Evolutionary conservation across 2,888 invertebrate species (phyloP), one percentile per base, ranked within the genome.

Genomic region (Synanthedon myopaeformis): DNA sequence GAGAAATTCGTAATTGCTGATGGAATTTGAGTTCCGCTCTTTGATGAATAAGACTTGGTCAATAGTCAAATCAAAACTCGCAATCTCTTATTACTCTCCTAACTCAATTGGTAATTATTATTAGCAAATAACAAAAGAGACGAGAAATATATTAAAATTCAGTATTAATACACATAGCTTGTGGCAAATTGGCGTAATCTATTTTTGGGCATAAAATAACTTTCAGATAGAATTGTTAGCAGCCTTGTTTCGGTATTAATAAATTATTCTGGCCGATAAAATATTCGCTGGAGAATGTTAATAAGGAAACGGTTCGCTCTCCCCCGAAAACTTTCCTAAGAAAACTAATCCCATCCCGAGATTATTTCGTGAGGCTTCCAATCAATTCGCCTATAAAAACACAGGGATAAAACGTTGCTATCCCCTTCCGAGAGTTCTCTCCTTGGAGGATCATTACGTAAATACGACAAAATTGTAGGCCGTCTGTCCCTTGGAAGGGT

Each of bases 371-470:
- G 66, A 62, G 67, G 73, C 75, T 74, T 66, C 75, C 79, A 81
- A 84, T 83, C 82, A 82, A 81, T 81, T 78, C 76, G 72, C 73
- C 76, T 77, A 79, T 80, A 80, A 83, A 79, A 80, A 77, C 72
- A 78, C 69, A 63, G 68, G 72, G 56, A 51, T 54, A 58, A 59
- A 59, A 58, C 52, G 60, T 54, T 58, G 65, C 67, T 73, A 67
- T 60, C 63, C 64, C 69, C 72, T 66, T 68, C 61, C 53, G 67
- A 66, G 74, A 76, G 69, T 75, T 72, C 62, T 65, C 64, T 76
- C 76, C 77, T 65, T 58, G 57, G 76, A 74, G 77, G 74, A 82
- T 79, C 79, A 80, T 83, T 81, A 79, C 72, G 75, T 78, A 82
- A 84, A 85, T 79, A 82, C 75, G 79, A 77, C 75, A 75, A 78